Base-by-base conservation (phyloP, 2,113 vertebrate genomes). In the Ageneiosus marmoratus region DNA sequence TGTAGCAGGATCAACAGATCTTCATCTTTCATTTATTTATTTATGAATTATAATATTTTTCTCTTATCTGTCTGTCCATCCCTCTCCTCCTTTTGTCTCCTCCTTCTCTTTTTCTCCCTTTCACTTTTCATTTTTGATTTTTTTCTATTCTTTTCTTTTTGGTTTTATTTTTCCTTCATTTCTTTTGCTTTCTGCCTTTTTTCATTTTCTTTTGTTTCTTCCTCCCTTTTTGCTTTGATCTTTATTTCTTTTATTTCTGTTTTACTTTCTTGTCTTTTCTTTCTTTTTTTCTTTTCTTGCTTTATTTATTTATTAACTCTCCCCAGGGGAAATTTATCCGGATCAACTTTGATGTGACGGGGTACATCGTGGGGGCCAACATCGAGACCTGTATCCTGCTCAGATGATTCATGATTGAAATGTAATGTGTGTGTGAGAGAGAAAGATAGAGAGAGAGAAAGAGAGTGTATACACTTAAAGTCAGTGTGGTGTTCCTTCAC, bases 351-450 rank as follows among this genome's bases (percentile, higher is more conserved):
- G 98, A 99, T 87, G 98, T 99, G 85, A 97, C 97, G 4, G 98
- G 98, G 86, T 99, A 99, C 90, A 99, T 99, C 8, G 98, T 99
- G 58, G 98, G 98, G 85, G 98, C 98, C 93, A 99, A 99, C 90
- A 99, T 99, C 86, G 98, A 99, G 95, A 99, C 98, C 13, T 99
- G 98, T 99, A 99, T 99, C 98, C 95, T 95, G 50, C 48, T 51
- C 50, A 41, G 37, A n/a, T 3, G 2, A 5, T 41, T 41, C 37
- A 41, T 41, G 2, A 41, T 41, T 41, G 5, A 41, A 3, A 41
- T 41, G 5, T 41, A 41, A 41, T 22, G 63, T 67, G 4, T 10
- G 13, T 22, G 63, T 37, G 63, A 37, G 9, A 22, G 13, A 22
- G 34, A 34, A 29, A 34, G 16, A 11, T 18, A 22, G 20, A 2